Evolutionary conservation across 2,113 vertebrate species (phyloP).

Genomic region (Perccottus glenii): DNA sequence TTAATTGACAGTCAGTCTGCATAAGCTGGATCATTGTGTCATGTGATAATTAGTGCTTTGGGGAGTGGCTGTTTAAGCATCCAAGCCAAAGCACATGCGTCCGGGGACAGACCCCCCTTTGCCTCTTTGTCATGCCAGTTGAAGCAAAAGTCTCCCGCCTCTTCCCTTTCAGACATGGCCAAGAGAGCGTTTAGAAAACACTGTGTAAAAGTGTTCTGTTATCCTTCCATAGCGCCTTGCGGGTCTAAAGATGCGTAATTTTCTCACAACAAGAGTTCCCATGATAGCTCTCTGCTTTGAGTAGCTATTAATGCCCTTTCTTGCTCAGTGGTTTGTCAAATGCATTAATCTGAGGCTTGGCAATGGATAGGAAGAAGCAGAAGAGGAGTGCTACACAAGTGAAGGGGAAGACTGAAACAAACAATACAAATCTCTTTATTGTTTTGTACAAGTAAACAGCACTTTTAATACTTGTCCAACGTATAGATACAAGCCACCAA

Average conservation of each 20-base stretch:
- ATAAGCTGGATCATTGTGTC: constrained; percentile 69
- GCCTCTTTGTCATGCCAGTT: constrained; percentile 42
- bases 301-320: constrained; percentile 82
- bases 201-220: constrained; percentile 45
- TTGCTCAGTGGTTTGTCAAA: constrained; percentile 81
- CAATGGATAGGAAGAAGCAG: constrained; percentile 38
- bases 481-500: not conserved
- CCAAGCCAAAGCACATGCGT: constrained; percentile 21
- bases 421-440: not conserved
- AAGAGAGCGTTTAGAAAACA: constrained; percentile 57
- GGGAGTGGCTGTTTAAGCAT: constrained; percentile 39
- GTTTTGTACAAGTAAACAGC: not conserved
- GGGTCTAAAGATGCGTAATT: constrained; percentile 66
- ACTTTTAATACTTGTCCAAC: constrained; percentile 8
- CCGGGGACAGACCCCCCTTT: constrained; percentile 34
- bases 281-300: constrained; percentile 77
- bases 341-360: constrained; percentile 73
- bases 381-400: not conserved
- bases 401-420: not conserved
- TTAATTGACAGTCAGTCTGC: constrained; percentile 50
- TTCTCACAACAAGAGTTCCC: constrained; percentile 75
- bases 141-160: constrained; percentile 27
- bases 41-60: constrained; percentile 72
- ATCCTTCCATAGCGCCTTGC: constrained; percentile 50
- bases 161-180: constrained; percentile 50